Conservation (phyloP, 2,113 vertebrate species). For the Heloderma charlesbogerti region DNA sequence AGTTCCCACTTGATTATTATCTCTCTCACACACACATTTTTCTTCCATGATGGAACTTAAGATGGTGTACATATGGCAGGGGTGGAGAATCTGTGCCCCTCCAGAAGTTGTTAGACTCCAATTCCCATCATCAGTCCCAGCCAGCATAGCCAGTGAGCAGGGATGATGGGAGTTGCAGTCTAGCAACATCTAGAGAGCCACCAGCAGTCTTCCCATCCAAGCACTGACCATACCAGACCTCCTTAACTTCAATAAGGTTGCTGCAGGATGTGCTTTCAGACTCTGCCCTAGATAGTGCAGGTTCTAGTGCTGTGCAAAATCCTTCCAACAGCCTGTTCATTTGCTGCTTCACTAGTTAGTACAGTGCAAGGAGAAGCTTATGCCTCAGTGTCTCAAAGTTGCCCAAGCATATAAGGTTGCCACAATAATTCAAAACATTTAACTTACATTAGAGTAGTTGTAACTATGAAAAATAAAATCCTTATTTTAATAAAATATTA, state of each 20-base stretch:
- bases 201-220: background rate
- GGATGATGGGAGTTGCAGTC: too few relatives aligned
- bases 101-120: too few relatives aligned
- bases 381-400: background rate
- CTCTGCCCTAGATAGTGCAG: too few relatives aligned
- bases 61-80: background rate
- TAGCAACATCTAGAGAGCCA: too few relatives aligned
- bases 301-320: background rate
- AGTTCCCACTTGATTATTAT: too few relatives aligned
- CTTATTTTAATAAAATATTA: conserved; percentile 59
- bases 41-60: too few relatives aligned
- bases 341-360: background rate
- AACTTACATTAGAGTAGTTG: conserved; percentile 32
- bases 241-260: background rate
- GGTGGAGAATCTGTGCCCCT: background rate
- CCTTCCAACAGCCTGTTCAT: background rate
- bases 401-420: background rate
- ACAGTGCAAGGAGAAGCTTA: background rate
- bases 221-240: background rate
- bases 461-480: conserved; percentile 36
- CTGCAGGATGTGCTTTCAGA: background rate
- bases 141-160: too few relatives aligned
- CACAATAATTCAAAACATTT: conserved; percentile 15
- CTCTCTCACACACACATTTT: too few relatives aligned
- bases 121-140: too few relatives aligned